These are phyloP conservation scores for Lophura nycthemera DNA, from an alignment of 2,113 vertebrate species.

Conservation along the genomic window DNA sequence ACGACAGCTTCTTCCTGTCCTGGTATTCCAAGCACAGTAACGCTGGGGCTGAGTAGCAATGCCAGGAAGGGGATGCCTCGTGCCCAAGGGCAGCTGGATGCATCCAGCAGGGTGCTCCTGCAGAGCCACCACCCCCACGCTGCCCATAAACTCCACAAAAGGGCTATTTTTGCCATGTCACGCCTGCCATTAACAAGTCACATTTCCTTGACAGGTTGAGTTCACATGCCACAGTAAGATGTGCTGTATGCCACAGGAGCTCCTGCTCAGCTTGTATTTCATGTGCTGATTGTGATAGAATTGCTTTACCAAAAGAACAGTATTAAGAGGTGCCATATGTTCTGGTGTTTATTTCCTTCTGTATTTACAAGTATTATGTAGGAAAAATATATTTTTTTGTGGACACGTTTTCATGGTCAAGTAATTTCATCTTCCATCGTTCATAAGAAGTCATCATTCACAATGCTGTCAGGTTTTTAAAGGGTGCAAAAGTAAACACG, in stretches of 20 bases:
- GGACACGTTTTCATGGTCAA: not conserved
- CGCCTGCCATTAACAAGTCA: not conserved
- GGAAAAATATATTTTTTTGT: not conserved
- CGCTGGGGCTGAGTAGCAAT: rapidly evolving
- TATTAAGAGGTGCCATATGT: not conserved
- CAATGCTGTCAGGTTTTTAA: not conserved
- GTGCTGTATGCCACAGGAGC: too few species aligned
- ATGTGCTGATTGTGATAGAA: not conserved
- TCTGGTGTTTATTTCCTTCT: not conserved
- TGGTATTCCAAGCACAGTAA: not conserved
- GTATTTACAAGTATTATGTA: not conserved
- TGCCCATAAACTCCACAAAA: not conserved
- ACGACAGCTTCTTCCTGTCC: not conserved
- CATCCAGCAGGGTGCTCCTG: not conserved
- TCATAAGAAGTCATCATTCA: not conserved
- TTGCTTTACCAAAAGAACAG: not conserved
- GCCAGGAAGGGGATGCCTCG: not conserved
- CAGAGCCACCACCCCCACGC: not conserved
- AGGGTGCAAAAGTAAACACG: not conserved
- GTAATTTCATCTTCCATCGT: not conserved
- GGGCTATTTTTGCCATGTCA: not conserved
- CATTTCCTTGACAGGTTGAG: not conserved
- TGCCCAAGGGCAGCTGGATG: not conserved
- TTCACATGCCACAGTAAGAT: not conserved
- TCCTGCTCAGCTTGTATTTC: not conserved